Evolutionary conservation across 92 coral and sea anemone genomes (phyloP), one percentile per base, ranked within the genome.

Genomic region (Umimayanthus kanabou): DNA sequence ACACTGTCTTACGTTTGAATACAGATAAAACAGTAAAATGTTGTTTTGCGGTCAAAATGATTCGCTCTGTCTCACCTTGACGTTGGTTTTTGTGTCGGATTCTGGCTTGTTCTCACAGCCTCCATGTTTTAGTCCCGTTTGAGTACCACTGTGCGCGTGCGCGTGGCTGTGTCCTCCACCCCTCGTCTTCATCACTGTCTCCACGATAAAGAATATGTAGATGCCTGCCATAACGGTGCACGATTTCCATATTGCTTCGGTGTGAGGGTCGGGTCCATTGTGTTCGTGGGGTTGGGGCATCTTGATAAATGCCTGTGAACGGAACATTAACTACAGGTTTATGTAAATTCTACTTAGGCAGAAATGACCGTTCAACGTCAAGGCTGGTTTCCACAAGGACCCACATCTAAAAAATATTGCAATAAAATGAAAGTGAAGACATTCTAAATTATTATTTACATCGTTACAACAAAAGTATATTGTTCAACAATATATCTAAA

Each of bases 161-260:
- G 78, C 9, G 66, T 83, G 87, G 42, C 87, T 69, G 67, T 83
- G 87, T 26, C 47, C 78, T 47, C 78, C 43, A 6, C 67, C 43
- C 64, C 67, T 86, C 37, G 89, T 84, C 88, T 93, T 95, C 96
- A 97, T 91, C 13, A 84, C 30, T 73, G 93, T 90, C 85, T 97
- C 99, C 8, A 97, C 89, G 91, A 94, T 25, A 67, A 97, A 94
- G 89, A 97, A 97, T 77, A 92, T 47, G 87, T 93, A 97, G 79
- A 95, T 92, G 28, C 99, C 99, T 22, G 92, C 90, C 96, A 97
- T 94, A 37, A 97, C 90, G 20, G 92, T 95, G 40, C 93, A 93
- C 25, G 98, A 93, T 78, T 96, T 96, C 86, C 90, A 97, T 29
- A 97, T 72, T 29, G 94, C 91, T 39, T 74, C 84, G 39, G 66